Evolutionary conservation across 2,888 invertebrate species (phyloP).

Genomic region (Lycophotia porphyrea): DNA sequence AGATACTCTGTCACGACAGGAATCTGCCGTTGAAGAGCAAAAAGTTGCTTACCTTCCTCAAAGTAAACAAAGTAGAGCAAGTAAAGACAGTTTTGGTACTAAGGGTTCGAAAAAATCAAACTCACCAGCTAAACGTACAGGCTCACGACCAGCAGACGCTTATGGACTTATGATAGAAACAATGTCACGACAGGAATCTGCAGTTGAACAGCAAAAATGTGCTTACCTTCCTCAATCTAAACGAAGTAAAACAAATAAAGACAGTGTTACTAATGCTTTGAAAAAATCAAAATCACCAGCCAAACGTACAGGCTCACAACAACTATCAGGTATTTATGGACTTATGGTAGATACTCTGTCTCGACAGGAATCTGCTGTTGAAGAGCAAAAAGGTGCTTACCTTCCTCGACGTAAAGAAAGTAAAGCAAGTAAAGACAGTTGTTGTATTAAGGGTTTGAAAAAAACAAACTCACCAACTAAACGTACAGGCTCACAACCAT

Average conservation of each 20-base stretch:
- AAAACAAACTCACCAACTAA: neutral
- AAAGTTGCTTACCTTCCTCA: neutral
- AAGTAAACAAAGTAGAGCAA: neutral
- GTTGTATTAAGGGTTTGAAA: neutral
- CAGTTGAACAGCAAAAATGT: neutral
- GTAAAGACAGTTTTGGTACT: neutral
- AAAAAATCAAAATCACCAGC: neutral
- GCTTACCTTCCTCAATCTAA: neutral
- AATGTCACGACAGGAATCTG: neutral
- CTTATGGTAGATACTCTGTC: neutral
- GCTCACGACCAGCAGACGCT: neutral
- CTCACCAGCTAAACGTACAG: no score
- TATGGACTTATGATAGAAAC: neutral
- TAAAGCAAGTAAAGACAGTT: neutral
- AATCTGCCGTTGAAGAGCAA: neutral
- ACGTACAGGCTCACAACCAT: neutral
- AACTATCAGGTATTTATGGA: neutral
- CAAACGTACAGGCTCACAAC: neutral
- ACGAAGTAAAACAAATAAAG: no score
- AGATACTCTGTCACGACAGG: neutral
- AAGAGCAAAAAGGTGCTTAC: neutral
- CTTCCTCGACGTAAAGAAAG: neutral
- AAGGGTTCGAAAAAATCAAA: neutral
- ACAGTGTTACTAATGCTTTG: no score
- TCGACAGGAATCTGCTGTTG: neutral